Evolutionary conservation across 2,888 invertebrate species (phyloP).

Genomic region (Tridacna gigas): DNA sequence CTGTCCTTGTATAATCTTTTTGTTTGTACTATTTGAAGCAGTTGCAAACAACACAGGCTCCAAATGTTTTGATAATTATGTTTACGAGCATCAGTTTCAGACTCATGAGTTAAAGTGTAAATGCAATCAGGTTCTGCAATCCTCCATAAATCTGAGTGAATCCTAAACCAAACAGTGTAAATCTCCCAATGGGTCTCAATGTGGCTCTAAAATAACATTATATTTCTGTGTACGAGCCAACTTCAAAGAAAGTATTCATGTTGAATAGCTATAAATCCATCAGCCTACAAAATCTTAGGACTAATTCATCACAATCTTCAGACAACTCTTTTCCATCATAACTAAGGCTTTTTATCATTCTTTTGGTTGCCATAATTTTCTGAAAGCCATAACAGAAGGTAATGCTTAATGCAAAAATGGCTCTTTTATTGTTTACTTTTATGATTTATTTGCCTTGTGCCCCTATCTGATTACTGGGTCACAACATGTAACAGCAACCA

Average conservation of each 20-base stretch:
- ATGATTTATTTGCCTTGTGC: background rate
- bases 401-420: background rate
- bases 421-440: background rate
- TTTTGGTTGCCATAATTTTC: background rate
- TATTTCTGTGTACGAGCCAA: background rate
- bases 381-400: no score
- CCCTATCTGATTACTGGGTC: no score
- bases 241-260: constrained; percentile 5
- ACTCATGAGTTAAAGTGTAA: no score
- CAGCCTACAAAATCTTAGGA: background rate
- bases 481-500: no score
- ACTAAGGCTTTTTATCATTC: background rate
- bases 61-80: no score
- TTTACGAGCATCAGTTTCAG: no score
- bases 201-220: background rate
- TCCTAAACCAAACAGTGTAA: constrained; percentile 1
- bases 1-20: no score
- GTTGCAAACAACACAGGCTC: no score
- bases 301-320: constrained; percentile 12
- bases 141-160: background rate
- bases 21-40: no score
- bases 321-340: constrained; percentile 3
- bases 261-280: constrained; percentile 14
- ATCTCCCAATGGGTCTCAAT: background rate
- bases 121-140: no score